Percentiles rank a stretch among this genome's conserved stretches.
Conservation (phyloP, 2,113 vertebrate species). For the Oenanthe oenanthe region DNA sequence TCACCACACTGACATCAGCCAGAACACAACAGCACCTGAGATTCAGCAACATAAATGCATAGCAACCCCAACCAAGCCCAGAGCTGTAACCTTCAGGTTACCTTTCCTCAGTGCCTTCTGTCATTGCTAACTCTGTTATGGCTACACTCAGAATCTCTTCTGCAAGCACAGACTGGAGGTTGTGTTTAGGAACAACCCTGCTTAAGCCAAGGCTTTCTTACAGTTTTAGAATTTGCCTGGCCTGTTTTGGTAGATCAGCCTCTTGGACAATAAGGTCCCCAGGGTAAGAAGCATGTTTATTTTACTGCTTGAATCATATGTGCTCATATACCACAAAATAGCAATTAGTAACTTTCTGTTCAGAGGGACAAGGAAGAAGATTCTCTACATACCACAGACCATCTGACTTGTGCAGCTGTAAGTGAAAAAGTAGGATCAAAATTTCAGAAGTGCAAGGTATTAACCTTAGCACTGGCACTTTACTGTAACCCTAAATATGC, state of each 20-base stretch:
- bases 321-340: neutral
- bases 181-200: neutral
- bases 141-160: neutral
- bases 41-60: slow-evolving; percentile 10
- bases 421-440: neutral
- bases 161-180: neutral
- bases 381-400: neutral
- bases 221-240: neutral
- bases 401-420: neutral
- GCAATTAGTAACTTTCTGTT: neutral
- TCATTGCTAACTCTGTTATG: neutral
- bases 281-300: slow-evolving; percentile 7
- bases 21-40: slow-evolving; percentile 40
- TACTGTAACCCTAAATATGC: neutral
- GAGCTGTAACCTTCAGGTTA: slow-evolving; percentile 46
- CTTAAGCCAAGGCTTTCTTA: neutral
- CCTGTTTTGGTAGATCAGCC: slow-evolving; percentile 21
- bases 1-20: neutral
- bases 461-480: neutral
- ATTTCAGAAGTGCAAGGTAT: neutral
- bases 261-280: neutral
- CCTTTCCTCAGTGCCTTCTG: neutral
- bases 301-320: slow-evolving; percentile 23
- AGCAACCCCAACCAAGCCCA: neutral
- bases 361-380: neutral